phyloP scores from a whole-genome alignment of 2,797 vertebrate genomes.

The Australoheros facetus region DNA sequence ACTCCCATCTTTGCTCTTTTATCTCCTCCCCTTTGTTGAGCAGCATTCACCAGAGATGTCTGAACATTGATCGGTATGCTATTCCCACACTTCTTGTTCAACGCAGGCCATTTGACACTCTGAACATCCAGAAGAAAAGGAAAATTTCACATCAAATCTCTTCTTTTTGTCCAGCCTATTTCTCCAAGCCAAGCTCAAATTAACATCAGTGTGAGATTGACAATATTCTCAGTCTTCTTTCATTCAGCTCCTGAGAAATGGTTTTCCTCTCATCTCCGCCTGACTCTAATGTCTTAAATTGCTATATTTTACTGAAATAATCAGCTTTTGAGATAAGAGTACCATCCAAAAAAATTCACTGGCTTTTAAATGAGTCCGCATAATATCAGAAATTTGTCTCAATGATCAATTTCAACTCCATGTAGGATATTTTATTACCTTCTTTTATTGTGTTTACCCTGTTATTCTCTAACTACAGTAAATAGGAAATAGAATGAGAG shows the following conservation, averaged over 20 bases:
- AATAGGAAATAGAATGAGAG: background rate
- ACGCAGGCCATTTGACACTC: background rate
- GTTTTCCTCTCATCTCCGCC: background rate
- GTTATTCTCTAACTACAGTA: no score
- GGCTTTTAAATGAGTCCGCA: background rate
- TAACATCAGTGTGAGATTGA: background rate
- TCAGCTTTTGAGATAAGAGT: background rate
- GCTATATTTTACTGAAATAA: background rate
- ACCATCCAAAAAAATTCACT: background rate
- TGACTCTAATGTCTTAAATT: background rate
- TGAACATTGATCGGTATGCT: slow-evolving; percentile 28
- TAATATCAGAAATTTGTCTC: background rate
- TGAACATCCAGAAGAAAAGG: background rate
- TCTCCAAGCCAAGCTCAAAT: background rate
- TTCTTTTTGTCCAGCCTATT: background rate
- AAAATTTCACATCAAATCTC: background rate
- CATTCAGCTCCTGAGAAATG: background rate
- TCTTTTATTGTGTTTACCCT: background rate
- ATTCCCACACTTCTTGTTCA: slow-evolving; percentile 1
- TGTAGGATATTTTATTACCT: background rate
- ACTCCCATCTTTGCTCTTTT: background rate
- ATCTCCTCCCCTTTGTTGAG: background rate
- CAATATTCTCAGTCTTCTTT: background rate
- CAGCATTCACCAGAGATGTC: slow-evolving; percentile 22
- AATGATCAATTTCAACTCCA: background rate